Evolutionary conservation across 2,113 vertebrate species (phyloP).

Genomic region (Microcebus griseorufus): DNA sequence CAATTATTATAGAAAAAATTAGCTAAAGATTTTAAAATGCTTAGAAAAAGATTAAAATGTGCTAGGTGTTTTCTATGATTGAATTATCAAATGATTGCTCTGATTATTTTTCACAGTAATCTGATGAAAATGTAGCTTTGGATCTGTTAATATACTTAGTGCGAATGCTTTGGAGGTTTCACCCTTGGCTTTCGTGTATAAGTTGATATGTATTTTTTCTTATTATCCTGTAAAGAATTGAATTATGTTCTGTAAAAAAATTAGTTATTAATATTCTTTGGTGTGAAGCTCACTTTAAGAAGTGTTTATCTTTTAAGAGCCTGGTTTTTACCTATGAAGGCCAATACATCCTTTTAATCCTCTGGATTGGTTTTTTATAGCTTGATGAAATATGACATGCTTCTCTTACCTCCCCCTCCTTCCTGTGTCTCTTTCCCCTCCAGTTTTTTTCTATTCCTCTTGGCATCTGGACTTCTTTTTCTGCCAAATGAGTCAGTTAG

Average conservation of each 20-base stretch:
- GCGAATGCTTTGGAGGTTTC: not conserved
- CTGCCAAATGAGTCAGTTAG: constrained; percentile 67
- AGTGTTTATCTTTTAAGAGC: not conserved
- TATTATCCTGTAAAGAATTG: not conserved
- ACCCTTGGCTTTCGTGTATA: not conserved
- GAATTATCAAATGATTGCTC: not conserved
- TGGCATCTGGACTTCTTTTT: constrained; percentile 56
- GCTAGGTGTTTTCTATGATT: not conserved
- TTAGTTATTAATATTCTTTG: not conserved
- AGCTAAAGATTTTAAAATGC: not conserved
- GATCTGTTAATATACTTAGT: not conserved
- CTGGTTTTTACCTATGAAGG: constrained; percentile 15
- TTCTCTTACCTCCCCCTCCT: not conserved
- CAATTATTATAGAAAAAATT: constrained; percentile 6
- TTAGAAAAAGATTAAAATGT: not conserved
- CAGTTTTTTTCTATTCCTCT: constrained; percentile 13
- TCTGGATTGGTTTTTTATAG: not conserved
- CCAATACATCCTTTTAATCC: not conserved
- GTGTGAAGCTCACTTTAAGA: not conserved
- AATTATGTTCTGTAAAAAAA: not conserved
- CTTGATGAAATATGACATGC: not conserved
- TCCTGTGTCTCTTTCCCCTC: constrained; percentile 27
- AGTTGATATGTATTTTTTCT: not conserved
- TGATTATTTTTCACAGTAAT: constrained; percentile 28
- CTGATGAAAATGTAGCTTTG: not conserved